phyloP scores from a whole-genome alignment of 2,797 vertebrate genomes.

The Melanotaenia trifasciata region DNA sequence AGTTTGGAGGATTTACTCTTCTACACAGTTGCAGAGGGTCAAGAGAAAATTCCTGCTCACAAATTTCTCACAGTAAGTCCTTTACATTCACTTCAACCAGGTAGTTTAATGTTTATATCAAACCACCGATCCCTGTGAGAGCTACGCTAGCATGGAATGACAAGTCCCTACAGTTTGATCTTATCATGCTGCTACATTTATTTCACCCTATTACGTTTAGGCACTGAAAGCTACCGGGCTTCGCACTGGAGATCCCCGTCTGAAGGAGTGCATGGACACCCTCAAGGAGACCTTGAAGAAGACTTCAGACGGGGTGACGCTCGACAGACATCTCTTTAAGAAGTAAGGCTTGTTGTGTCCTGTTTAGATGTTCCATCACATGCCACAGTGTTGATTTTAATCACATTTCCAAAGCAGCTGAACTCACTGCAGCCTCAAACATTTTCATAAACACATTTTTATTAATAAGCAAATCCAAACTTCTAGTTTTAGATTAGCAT shows the following conservation, averaged over 20 bases:
- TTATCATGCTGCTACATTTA: not conserved
- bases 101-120: not conserved
- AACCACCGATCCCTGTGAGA: not conserved
- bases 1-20: conserved; percentile 98
- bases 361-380: not conserved
- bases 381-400: not conserved
- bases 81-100: not conserved
- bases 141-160: not conserved
- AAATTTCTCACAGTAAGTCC: conserved; percentile 96
- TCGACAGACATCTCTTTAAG: conserved; percentile 97
- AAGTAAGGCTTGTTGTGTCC: conserved; percentile 83
- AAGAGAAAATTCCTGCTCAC: conserved; percentile 96
- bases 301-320: conserved; percentile 93
- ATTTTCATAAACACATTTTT: conserved; percentile 6
- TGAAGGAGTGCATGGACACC: conserved; percentile 98
- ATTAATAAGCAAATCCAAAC: conserved; percentile 25
- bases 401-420: not conserved
- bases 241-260: conserved; percentile 92
- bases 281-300: conserved; percentile 92
- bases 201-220: conserved; percentile 66
- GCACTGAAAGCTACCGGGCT: conserved; percentile 96
- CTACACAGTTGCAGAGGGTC: conserved; percentile 96
- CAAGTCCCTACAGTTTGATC: not conserved
- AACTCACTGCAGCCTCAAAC: not conserved
- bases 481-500: not conserved